Base-by-base conservation (phyloP, 2,113 vertebrate species). In the Actinemys pallida region DNA sequence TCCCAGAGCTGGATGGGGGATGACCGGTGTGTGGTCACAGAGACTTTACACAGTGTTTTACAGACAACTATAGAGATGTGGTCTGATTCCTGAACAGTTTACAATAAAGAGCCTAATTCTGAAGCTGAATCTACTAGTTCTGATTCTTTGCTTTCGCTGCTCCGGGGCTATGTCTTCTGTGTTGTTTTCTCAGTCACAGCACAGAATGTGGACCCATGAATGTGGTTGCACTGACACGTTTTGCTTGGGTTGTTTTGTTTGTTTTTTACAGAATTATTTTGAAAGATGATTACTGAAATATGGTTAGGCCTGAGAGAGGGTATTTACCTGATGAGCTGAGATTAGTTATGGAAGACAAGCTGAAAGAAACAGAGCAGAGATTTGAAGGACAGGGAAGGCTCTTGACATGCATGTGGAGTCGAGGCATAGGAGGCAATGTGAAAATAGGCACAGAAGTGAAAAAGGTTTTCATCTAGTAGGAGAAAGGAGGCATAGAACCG, bases 111-210 rank as follows among this genome's bases (percentile, higher is more conserved):
- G 2, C 13, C 49, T 2, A 12, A 1, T 11, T 45, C 76, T 29
- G 62, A 42, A 29, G 53, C 49, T 19, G 31, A n/a, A 69, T 4
- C 42, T 6, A 6, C 11, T 52, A 27, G 39, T 80, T 76, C 90
- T 42, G 87, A 53, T 80, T 35, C 69, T 54, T 93, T 1, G 0
- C 62, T 2, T 35, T 42, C 54, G 56, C 4, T 75, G 86, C 85
- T 0, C 0, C 0, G 2, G 3, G 13, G 5, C 0, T 56, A 22
- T 39, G 1, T 0, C 0, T 2, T 59, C n/a, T 1, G 1, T 13
- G 90, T 31, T 1, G 0, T 7, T 86, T 62, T 72, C 6, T 4
- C 0, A 0, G 65, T 3, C 83, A 17, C 47, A 35, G 84, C 35
- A 62, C 82, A 56, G 69, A 72, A 72, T 56, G 0, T 5, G 27